These are phyloP conservation scores for Sycophila sp. DNA, from an alignment of 1,140 invertebrate species.

Conservation along the genomic window DNA sequence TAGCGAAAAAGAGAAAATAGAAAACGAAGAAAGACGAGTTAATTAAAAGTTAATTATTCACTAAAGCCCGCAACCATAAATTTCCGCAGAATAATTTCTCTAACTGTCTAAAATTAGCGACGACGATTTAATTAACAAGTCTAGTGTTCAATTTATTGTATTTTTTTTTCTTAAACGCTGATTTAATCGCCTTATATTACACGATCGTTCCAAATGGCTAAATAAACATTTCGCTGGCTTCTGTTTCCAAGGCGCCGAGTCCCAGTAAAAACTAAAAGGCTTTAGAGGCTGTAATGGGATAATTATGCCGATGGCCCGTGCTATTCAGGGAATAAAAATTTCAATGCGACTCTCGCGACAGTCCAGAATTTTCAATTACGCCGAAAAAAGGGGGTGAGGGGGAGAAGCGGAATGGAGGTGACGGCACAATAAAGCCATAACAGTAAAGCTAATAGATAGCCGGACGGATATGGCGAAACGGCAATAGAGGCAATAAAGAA, in stretches of 20 bases:
- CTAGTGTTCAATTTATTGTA: too few relatives aligned
- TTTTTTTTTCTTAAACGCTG: too few relatives aligned
- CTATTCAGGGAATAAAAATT: background rate
- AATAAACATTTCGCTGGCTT: background rate
- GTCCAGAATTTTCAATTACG: background rate
- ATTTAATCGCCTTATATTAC: too few relatives aligned
- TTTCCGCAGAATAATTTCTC: too few relatives aligned
- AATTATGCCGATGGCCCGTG: background rate
- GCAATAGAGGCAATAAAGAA: background rate
- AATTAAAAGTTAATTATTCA: conserved; percentile 11
- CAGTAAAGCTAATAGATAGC: background rate
- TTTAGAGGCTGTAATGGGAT: background rate
- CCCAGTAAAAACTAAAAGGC: too few relatives aligned
- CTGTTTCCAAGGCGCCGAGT: too few relatives aligned
- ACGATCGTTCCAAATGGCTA: background rate
- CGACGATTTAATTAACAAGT: too few relatives aligned
- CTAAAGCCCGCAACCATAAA: too few relatives aligned
- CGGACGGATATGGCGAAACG: background rate
- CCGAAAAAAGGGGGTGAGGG: background rate
- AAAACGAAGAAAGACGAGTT: background rate
- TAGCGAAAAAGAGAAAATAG: background rate
- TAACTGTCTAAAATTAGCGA: too few relatives aligned
- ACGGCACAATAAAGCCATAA: too few relatives aligned
- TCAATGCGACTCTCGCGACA: background rate
- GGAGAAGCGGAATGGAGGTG: too few relatives aligned